phyloP scores from a whole-genome alignment of 2,888 invertebrate genomes.

The Acanthosepion pharaonis region DNA sequence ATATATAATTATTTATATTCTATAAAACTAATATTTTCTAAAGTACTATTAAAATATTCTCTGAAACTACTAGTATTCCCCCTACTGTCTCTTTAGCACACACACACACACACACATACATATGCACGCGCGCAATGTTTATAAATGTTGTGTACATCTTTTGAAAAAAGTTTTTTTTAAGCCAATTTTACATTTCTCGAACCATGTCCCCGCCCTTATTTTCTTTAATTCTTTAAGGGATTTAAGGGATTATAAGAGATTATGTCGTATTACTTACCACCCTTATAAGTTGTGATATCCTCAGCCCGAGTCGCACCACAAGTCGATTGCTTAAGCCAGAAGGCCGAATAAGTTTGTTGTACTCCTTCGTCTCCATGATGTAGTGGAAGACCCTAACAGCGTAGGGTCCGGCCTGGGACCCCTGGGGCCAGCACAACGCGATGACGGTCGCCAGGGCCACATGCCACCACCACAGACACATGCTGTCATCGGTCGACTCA shows the following conservation, averaged over 20 bases:
- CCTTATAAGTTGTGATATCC: slow-evolving; percentile 12
- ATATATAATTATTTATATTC: too few relatives aligned
- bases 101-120: background rate
- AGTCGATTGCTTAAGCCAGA: background rate
- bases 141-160: too few relatives aligned
- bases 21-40: too few relatives aligned
- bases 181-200: too few relatives aligned
- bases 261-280: slow-evolving; percentile 13
- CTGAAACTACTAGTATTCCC: background rate
- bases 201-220: too few relatives aligned
- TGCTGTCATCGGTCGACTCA: slow-evolving; percentile 18
- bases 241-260: too few relatives aligned
- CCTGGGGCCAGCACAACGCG: background rate
- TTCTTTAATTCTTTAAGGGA: too few relatives aligned
- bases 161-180: too few relatives aligned
- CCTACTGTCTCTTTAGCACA: background rate
- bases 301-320: slow-evolving; percentile 15
- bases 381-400: slow-evolving; percentile 22
- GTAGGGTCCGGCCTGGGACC: background rate
- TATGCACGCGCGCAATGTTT: too few relatives aligned
- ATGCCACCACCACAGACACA: background rate
- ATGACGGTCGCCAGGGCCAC: background rate
- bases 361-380: slow-evolving; percentile 37
- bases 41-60: background rate
- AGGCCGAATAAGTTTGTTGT: slow-evolving; percentile 33